Percentiles rank a stretch among this genome's conserved stretches.
These are phyloP conservation scores for Tetheella fluctuosa DNA, from an alignment of 2,888 invertebrate species.

Conservation along the genomic window DNA sequence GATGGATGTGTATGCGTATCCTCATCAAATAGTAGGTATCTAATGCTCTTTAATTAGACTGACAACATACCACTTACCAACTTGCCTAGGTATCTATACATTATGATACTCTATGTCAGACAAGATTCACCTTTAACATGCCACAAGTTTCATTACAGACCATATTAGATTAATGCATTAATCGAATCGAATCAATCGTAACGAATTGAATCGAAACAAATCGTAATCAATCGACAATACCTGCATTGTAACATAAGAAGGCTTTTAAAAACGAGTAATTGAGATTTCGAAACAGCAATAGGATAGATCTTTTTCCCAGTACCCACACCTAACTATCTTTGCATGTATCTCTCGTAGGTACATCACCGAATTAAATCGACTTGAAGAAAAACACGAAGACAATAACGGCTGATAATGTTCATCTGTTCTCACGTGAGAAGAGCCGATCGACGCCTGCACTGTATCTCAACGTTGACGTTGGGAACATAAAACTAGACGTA, in stretches of 20 bases:
- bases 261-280: conserved; percentile 10
- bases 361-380: neutral
- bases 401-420: neutral
- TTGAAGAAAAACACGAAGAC: neutral
- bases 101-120: neutral
- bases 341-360: neutral
- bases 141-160: conserved; percentile 10
- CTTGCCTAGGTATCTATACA: neutral
- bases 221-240: conserved; percentile 11
- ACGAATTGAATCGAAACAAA: conserved; percentile 14
- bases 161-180: conserved; percentile 12
- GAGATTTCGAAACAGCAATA: conserved; percentile 12
- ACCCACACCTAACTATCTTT: neutral
- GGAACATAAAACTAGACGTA: neutral
- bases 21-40: conserved; percentile 48
- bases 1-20: conserved; percentile 53
- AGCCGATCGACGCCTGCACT: neutral
- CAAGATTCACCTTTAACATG: neutral
- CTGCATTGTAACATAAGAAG: conserved; percentile 7
- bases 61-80: conserved; percentile 20
- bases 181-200: conserved; percentile 13
- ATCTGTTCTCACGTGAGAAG: conserved; percentile 2
- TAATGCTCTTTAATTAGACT: conserved; percentile 41
- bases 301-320: neutral
- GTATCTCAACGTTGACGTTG: neutral